Percentiles rank a stretch among this genome's conserved stretches.
Evolutionary conservation across 2,888 invertebrate genomes (phyloP).

Genomic region (Trichogramma evanescens): DNA sequence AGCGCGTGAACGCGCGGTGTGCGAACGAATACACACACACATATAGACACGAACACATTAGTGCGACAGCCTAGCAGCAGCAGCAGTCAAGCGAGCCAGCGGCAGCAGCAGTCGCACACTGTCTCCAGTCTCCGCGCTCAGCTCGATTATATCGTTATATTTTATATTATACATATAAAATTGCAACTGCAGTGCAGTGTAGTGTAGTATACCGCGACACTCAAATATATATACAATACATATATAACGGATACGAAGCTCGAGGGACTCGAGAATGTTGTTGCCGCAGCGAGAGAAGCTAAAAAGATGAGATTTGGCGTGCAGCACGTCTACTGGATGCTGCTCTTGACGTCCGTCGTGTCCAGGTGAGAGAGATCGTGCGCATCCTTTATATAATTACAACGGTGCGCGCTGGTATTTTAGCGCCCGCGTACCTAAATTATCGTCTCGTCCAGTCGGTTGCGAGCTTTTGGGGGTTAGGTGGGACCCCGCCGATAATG

Average conservation of each 20-base stretch:
- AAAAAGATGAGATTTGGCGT: conserved; percentile 55
- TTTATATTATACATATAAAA: background rate
- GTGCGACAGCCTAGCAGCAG: too few species aligned
- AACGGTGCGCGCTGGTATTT: too few species aligned
- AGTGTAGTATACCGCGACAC: background rate
- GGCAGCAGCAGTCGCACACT: background rate
- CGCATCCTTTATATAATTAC: background rate
- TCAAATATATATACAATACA: too few species aligned
- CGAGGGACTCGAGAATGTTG: background rate
- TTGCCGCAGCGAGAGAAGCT: background rate
- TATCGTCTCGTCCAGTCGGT: too few species aligned
- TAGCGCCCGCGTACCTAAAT: too few species aligned
- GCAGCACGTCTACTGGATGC: conserved; percentile 55
- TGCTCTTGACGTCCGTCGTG: conserved; percentile 55
- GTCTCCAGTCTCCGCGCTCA: too few species aligned
- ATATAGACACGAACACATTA: too few species aligned
- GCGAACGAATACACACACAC: too few species aligned
- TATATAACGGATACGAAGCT: background rate
- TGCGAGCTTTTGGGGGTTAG: too few species aligned
- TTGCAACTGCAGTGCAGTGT: background rate
- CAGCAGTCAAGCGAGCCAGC: background rate
- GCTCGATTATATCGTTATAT: background rate
- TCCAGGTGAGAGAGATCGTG: conserved; percentile 49
- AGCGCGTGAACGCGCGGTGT: too few species aligned
- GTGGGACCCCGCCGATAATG: too few species aligned